Conservation (phyloP, 1,140 invertebrate genomes). For the Conus betulinus region DNA sequence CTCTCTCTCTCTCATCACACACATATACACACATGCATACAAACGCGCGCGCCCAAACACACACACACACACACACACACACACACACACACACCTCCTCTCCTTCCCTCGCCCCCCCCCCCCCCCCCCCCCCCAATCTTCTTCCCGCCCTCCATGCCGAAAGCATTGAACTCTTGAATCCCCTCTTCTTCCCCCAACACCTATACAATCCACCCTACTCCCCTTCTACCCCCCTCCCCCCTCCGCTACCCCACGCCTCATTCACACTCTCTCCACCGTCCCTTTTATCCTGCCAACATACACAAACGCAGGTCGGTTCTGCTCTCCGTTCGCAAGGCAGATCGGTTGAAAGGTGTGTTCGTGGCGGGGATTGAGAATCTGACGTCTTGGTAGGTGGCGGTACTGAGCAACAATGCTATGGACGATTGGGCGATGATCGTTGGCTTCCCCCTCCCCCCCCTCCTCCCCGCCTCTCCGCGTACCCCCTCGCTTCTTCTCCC, state of each 20-base stretch:
- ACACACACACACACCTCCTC: not conserved
- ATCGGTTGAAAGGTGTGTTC: no score
- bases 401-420: no score
- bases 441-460: no score
- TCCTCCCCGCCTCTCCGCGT: no score
- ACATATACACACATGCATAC: constrained; percentile 5
- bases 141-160: not conserved
- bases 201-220: not conserved
- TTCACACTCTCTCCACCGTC: not conserved
- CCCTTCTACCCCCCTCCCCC: not conserved
- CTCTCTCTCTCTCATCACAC: not conserved
- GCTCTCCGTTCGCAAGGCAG: no score
- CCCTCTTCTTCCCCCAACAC: not conserved
- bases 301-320: no score
- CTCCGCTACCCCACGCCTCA: not conserved
- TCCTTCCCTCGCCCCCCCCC: not conserved
- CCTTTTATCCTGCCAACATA: no score
- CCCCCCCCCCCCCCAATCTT: not conserved
- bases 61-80: not conserved
- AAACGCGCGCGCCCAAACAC: not conserved
- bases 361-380: no score
- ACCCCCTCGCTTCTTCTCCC: no score
- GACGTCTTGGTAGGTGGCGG: no score
- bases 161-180: not conserved
- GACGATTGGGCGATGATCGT: no score